Evolutionary conservation across 2,888 invertebrate genomes (phyloP).

Genomic region (Pandemis cinnamomeana): DNA sequence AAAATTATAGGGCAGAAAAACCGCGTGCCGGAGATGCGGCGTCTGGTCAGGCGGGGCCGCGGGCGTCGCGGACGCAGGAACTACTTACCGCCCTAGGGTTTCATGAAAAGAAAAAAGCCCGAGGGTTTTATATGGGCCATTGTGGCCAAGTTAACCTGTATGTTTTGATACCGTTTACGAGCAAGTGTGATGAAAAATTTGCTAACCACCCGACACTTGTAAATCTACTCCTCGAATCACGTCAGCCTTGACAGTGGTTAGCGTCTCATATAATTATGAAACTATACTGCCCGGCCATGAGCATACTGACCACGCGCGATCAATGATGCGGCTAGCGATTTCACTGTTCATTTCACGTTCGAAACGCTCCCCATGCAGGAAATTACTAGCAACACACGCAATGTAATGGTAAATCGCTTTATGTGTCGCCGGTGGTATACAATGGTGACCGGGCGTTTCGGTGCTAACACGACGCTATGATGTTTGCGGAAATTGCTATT

Average conservation of each 20-base stretch:
- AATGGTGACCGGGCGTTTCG: not conserved
- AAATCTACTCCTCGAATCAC: not conserved
- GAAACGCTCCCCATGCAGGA: no score
- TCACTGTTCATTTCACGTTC: not conserved
- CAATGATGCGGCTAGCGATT: not conserved
- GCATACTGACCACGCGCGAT: not conserved
- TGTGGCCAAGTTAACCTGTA: no score
- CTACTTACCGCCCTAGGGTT: no score
- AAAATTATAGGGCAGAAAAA: no score
- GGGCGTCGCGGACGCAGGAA: no score
- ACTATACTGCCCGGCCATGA: not conserved
- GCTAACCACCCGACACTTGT: not conserved
- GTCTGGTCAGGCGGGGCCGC: no score
- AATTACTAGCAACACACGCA: not conserved
- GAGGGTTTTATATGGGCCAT: no score
- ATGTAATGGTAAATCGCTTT: not conserved
- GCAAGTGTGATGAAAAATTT: not conserved
- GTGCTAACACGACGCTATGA: constrained; percentile 13
- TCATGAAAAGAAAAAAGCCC: no score
- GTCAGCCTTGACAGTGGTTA: not conserved
- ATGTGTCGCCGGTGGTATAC: not conserved
- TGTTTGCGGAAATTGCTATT: constrained; percentile 7
- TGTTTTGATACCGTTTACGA: no score
- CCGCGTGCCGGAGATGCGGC: no score
- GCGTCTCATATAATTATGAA: not conserved